Evolutionary conservation across 2,888 invertebrate species (phyloP).

Genomic region (Lymantria monacha): DNA sequence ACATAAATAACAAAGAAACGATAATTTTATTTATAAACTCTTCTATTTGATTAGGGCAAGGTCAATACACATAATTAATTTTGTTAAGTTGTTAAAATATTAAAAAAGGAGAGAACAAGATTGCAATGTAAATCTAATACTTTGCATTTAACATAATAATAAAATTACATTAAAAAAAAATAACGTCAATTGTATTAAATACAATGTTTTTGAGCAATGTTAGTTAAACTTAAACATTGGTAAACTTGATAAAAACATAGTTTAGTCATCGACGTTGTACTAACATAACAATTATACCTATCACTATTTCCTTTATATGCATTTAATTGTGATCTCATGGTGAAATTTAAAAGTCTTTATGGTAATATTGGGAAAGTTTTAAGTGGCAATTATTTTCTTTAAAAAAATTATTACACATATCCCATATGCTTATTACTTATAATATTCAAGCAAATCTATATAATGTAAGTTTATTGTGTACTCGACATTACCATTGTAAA

Average conservation of each 20-base stretch:
- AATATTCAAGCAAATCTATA: conserved; percentile 28
- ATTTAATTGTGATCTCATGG: conserved; percentile 78
- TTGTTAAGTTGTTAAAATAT: conserved; percentile 68
- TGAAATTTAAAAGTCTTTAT: conserved; percentile 36
- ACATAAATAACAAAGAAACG: conserved; percentile 21
- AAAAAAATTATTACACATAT: conserved; percentile 31
- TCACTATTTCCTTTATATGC: conserved; percentile 54
- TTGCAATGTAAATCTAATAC: conserved; percentile 72
- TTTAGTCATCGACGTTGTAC: conserved; percentile 23
- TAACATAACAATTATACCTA: conserved; percentile 24
- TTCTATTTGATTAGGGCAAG: conserved; percentile 26
- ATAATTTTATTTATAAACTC: conserved; percentile 12
- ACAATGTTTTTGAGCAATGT: conserved; percentile 62
- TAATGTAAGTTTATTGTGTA: conserved; percentile 33
- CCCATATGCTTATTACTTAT: conserved; percentile 28
- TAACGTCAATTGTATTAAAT: conserved; percentile 76
- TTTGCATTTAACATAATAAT: conserved; percentile 57
- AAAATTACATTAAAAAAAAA: conserved; percentile 44
- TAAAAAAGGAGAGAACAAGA: conserved; percentile 79
- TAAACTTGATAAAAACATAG: conserved; percentile 16
- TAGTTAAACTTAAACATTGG: conserved; percentile 56
- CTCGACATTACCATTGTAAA: conserved; percentile 30
- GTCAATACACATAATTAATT: conserved; percentile 29
- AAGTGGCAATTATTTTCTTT: conserved; percentile 12
- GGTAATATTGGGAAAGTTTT: conserved; percentile 31